Percentiles rank a stretch among this genome's conserved stretches.
phyloP scores from a whole-genome alignment of 1,140 invertebrate genomes.

The Zaprionus kolodkinae region DNA sequence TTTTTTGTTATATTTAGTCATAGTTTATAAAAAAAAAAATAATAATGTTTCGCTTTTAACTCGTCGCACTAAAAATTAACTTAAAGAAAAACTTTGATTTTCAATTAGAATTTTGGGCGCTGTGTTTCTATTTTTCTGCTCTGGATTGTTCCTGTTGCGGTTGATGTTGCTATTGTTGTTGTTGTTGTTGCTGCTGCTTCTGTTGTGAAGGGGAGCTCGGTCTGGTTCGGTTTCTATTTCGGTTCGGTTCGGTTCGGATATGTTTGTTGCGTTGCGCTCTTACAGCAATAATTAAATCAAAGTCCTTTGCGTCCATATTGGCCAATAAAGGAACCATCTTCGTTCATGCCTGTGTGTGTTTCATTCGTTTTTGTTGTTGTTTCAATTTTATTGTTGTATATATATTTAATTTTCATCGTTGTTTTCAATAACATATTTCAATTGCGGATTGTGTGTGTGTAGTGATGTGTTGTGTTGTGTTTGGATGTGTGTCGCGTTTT shows the following conservation, averaged over 20 bases:
- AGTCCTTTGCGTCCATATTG: constrained; percentile 93
- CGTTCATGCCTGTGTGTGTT: constrained; percentile 92
- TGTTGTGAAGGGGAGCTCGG: constrained; percentile 18
- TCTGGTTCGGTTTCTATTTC: constrained; percentile 1
- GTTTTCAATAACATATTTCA: neutral
- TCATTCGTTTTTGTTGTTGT: constrained; percentile 12
- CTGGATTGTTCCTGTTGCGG: neutral
- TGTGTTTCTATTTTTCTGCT: constrained; percentile 12
- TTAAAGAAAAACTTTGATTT: constrained; percentile 50
- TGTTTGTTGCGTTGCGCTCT: constrained; percentile 56
- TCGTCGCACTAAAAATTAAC: constrained; percentile 51
- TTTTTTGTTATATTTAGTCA: constrained; percentile 28
- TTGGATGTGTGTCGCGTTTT: neutral
- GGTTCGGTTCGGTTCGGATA: constrained; percentile 42
- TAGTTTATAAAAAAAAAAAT: constrained; percentile 43
- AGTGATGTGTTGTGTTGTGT: constrained; percentile 18
- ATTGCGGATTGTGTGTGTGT: neutral
- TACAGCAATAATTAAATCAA: constrained; percentile 79
- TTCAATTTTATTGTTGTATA: neutral
- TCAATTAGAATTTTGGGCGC: constrained; percentile 50
- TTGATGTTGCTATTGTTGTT: constrained; percentile 36
- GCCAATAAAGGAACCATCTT: constrained; percentile 99
- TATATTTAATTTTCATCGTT: neutral
- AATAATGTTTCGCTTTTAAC: constrained; percentile 33
- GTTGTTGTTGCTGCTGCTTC: constrained; percentile 17